Base-by-base conservation (phyloP, 2,888 invertebrate species). In the Diogma glabrata region DNA sequence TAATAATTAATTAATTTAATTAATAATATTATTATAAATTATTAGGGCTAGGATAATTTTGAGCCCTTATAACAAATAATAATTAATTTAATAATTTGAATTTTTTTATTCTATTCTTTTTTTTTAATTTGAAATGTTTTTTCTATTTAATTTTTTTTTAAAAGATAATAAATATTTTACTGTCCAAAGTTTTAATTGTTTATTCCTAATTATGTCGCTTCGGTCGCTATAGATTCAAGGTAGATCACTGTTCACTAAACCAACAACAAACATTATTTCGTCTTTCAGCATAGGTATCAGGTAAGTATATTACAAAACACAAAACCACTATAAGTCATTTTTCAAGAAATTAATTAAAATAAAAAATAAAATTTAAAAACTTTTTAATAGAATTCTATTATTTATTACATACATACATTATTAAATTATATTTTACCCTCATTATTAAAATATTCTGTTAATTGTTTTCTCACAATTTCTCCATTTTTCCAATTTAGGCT, bases 401-500 rank as follows among this genome's bases (percentile, higher is more conserved):
- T 33, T 33, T 33, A 33, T 33, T 7, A 33, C 4, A 33, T 33
- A 33, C 4, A 33, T 33, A 7, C 10, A n/a, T n/a, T n/a, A n/a
- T n/a, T n/a, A n/a, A 33, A 33, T 33, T 33, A 33, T 33, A 33
- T 33, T 33, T 33, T 33, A 9, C 33, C 33, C 33, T 33, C 33
- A 33, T 33, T 33, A 33, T 33, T 33, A 33, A 33, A 33, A 9
- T 33, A 36, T 36, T 36, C 36, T 3, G 36, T 36, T 6, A 36
- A 36, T 36, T 36, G 6, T 36, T 36, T 36, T 36, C 36, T 36
- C 4, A 36, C 36, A 14, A 14, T 14, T 36, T 36, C 36, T 3
- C 36, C 36, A 36, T 36, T 36, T 36, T 36, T 36, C 9, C 6
- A 36, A 36, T 36, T 36, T 36, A 9, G 36, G 33, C 8, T 33